Evolutionary conservation across 2,113 vertebrate species (phyloP), one percentile per base, ranked within the genome.

Genomic region (zebrafish (Danio rerio)): DNA sequence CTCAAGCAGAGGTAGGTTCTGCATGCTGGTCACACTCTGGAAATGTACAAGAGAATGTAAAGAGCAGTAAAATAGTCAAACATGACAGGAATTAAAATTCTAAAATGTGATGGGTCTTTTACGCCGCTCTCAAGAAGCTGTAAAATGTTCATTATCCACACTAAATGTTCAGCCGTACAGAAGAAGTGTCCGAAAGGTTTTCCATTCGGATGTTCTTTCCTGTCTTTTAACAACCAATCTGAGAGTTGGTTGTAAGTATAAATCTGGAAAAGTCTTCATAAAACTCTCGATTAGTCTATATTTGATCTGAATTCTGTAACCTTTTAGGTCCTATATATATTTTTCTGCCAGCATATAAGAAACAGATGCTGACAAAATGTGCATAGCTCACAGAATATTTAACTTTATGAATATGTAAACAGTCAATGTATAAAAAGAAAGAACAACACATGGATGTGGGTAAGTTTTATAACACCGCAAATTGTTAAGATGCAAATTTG

Each of bases 21-120:
- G 20, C 12, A 72, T 71, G 55, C 78, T 66, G 78, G 58, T 78
- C 85, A 81, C 77, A 59, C 40, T 71, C 16, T 9, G 45, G 61
- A 66, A 79, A 72, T 13, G 68, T 65, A 53, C 21, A 18, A 53
- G 52, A 69, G 21, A 66, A 49, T 56, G 18, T 61, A 21, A 42
- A 61, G 16, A 85, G 65, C 58, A 66, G 50, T 83, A 86, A 86
- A 81, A 78, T 72, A 69, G 71, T 83, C 20, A 71, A 76, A 83
- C 76, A 75, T 50, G 84, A 70, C 63, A 81, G 18, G 63, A 31
- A 83, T 86, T 71, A 77, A 16, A 83, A 76, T 81, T 50, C 21
- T 62, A 56, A 31, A 63, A 66, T 69, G 68, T 73, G 76, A 83
- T 80, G 45, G 75, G 55, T 76, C 31, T 70, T 80, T 83, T 76